Evolutionary conservation across 2,888 invertebrate species (phyloP), one percentile per base, ranked within the genome.

Genomic region (Adelognathus sp.): DNA sequence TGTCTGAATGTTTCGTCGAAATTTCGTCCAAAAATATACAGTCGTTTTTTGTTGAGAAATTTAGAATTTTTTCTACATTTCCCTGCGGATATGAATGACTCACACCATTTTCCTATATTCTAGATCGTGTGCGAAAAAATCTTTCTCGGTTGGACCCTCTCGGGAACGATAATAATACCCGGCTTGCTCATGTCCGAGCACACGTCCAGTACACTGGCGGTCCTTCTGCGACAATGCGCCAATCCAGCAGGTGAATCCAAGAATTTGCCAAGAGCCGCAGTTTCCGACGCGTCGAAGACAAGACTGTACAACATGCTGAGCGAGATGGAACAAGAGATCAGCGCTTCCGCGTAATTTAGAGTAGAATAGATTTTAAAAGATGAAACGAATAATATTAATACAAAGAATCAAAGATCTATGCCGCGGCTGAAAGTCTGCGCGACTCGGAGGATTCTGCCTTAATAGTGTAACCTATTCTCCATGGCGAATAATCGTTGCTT

Each of bases 71-170:
- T n/a, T n/a, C n/a, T n/a, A n/a, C n/a, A n/a, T n/a, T n/a, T n/a
- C n/a, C n/a, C n/a, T n/a, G n/a, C n/a, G n/a, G n/a, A n/a, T n/a
- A n/a, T n/a, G n/a, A n/a, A n/a, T n/a, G 14, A 39, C 39, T 39
- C 39, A 39, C n/a, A 7, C n/a, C 1, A 1, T 31, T 21, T 64
- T 29, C 39, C n/a, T 44, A 2, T 33, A n/a, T 86, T 85, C 21
- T 94, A 96, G 93, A 93, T 95, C 39, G 92, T 94, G 27, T 95
- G 94, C 85, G 94, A 94, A 85, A 94, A 94, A 82, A 93, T 95
- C 82, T 94, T 94, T 88, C 91, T 95, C 36, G 94, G 94, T 0
- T 94, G 94, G 94, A 92, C 93, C 27, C 92, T 94, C 86, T 93
- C 94, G 1, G 94, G 94, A 39, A 92, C 93, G 39, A 90, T 94